Conservation (phyloP, 1,140 invertebrate genomes). For the Gonatopus flavifemur region DNA sequence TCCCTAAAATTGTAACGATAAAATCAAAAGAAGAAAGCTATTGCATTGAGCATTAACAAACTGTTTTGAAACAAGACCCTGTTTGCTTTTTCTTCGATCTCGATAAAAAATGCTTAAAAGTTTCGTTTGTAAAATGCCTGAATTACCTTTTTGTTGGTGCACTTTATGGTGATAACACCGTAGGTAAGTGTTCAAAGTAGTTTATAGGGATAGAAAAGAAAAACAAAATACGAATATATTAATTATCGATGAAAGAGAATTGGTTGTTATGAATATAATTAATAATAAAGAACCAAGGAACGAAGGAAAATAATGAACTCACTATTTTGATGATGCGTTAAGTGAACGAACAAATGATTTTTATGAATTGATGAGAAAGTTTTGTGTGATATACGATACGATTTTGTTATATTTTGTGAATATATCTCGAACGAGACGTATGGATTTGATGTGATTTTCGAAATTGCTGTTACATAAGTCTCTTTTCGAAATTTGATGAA, state of each 20-base stretch:
- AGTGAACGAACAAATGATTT: conserved; percentile 17
- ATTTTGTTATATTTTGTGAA: neutral
- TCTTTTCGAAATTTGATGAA: too few relatives aligned
- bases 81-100: too few relatives aligned
- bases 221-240: conserved; percentile 32
- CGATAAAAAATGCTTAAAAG: conserved; percentile 10
- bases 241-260: conserved; percentile 19
- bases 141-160: conserved; percentile 51
- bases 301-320: too few relatives aligned
- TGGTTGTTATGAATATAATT: conserved; percentile 14
- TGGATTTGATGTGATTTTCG: too few relatives aligned
- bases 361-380: conserved; percentile 6
- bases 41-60: too few relatives aligned
- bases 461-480: too few relatives aligned
- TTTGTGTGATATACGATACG: neutral
- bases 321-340: too few relatives aligned
- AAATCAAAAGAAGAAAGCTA: too few relatives aligned
- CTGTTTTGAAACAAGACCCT: too few relatives aligned
- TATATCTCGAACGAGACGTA: too few relatives aligned
- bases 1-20: too few relatives aligned
- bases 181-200: conserved; percentile 40
- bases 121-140: conserved; percentile 14
- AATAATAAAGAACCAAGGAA: conserved; percentile 21
- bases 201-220: conserved; percentile 16
- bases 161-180: conserved; percentile 45